Conservation (phyloP, 2,797 vertebrate species). For the Ctenopoma multispine region DNA sequence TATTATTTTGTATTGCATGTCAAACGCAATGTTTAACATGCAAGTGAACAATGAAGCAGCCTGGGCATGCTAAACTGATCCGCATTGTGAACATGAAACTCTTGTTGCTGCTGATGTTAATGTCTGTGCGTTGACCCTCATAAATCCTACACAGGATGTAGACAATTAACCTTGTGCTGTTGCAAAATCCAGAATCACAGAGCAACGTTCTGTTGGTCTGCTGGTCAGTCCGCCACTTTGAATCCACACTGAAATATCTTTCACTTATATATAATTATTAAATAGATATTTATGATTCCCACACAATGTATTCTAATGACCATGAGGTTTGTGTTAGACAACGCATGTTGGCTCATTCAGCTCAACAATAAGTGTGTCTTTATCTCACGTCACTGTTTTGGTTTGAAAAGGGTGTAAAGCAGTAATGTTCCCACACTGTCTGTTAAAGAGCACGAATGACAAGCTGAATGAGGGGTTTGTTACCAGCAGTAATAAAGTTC, state of each 20-base stretch:
- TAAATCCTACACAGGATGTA: background rate
- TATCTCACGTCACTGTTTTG: constrained; percentile 19
- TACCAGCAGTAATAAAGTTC: constrained; percentile 16
- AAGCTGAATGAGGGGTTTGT: constrained; percentile 62
- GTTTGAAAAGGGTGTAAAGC: constrained; percentile 6
- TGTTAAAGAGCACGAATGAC: background rate
- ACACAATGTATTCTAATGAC: background rate
- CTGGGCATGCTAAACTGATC: no score
- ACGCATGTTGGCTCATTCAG: background rate
- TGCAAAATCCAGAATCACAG: background rate
- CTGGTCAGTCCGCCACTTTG: background rate
- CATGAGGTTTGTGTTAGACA: background rate
- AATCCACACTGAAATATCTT: no score
- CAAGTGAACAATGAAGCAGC: background rate
- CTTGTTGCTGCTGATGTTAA: background rate
- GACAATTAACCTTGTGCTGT: background rate
- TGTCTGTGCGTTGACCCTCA: background rate
- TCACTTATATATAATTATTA: no score
- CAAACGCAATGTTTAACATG: background rate
- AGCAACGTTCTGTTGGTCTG: background rate
- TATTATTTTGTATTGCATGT: background rate
- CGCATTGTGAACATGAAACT: background rate
- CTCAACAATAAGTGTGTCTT: constrained; percentile 30
- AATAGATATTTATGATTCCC: background rate
- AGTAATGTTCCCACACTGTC: constrained; percentile 32